A percentile compares a stretch with the other conserved stretches of the same genome.
phyloP scores from a whole-genome alignment of 2,797 vertebrate species.

The Leucoraja ocellata region DNA sequence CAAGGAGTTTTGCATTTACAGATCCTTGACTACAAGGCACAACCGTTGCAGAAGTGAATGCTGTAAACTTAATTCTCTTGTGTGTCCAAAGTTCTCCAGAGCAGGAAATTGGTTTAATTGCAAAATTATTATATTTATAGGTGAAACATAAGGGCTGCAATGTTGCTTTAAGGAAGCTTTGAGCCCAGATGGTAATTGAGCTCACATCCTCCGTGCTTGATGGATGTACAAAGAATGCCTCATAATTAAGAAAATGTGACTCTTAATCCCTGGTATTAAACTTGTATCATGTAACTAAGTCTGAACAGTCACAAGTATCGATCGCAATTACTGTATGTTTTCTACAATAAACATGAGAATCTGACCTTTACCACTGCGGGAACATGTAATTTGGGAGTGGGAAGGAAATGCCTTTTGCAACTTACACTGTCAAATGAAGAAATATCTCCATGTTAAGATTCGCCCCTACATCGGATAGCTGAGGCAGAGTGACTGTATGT shows the following conservation, averaged over 20 bases:
- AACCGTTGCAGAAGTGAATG: background rate
- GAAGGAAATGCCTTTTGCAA: background rate
- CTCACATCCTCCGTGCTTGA: slow-evolving; percentile 12
- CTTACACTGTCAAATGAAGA: background rate
- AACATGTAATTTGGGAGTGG: background rate
- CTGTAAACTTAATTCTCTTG: background rate
- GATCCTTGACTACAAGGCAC: background rate
- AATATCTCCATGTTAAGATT: background rate
- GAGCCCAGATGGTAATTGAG: background rate
- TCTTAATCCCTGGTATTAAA: slow-evolving; percentile 6
- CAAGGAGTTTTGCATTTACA: background rate
- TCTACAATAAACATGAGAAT: background rate
- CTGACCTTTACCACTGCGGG: background rate
- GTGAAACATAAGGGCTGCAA: background rate
- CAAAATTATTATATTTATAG: background rate
- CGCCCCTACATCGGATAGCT: background rate
- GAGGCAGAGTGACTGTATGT: background rate
- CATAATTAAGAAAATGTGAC: slow-evolving; percentile 30
- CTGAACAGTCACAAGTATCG: slow-evolving; percentile 13
- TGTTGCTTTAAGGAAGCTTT: slow-evolving; percentile 26
- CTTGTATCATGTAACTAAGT: slow-evolving; percentile 7
- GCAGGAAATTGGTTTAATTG: background rate
- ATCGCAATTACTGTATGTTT: background rate
- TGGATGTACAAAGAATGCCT: slow-evolving; percentile 4
- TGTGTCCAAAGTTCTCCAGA: background rate